Conservation (phyloP, 2,797 vertebrate species). For the Gallinago nigripennis region DNA sequence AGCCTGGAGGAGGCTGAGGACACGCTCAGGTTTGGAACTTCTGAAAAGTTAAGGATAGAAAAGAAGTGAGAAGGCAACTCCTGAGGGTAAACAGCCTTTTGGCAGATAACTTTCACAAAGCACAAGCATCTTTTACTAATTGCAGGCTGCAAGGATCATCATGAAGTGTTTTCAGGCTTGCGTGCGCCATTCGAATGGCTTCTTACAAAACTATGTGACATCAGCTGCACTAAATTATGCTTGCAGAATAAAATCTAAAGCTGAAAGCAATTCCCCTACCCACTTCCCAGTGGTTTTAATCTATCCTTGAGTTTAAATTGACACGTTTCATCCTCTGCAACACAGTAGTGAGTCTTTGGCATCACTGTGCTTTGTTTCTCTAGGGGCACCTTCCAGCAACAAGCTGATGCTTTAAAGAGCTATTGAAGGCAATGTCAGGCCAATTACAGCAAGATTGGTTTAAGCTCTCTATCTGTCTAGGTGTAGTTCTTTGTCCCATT, state of each 20-base stretch:
- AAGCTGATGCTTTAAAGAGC: constrained; percentile 23
- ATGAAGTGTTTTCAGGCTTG: constrained; percentile 42
- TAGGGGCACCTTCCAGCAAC: constrained; percentile 33
- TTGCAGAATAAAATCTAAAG: constrained; percentile 7
- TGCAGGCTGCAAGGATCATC: constrained; percentile 11
- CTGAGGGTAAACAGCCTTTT: not conserved
- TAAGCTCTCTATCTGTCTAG: constrained; percentile 51
- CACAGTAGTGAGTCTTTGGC: not conserved
- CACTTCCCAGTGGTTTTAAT: constrained; percentile 45
- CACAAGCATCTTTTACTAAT: constrained; percentile 13
- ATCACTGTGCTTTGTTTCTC: constrained; percentile 25
- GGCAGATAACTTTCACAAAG: not conserved
- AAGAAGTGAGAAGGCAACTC: not conserved
- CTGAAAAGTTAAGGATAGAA: not conserved
- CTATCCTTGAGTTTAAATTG: constrained; percentile 28
- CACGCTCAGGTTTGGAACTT: not conserved
- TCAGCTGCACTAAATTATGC: constrained; percentile 59
- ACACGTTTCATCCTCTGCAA: constrained; percentile 23
- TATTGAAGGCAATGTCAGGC: constrained; percentile 40
- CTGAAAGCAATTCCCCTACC: constrained; percentile 46
- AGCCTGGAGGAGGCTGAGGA: not conserved
- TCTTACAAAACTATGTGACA: constrained; percentile 10
- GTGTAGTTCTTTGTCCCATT: constrained; percentile 29
- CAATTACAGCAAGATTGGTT: constrained; percentile 48
- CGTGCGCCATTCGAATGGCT: rapidly evolving